phyloP scores from a whole-genome alignment of 2,888 invertebrate genomes.

The Apamea monoglypha region DNA sequence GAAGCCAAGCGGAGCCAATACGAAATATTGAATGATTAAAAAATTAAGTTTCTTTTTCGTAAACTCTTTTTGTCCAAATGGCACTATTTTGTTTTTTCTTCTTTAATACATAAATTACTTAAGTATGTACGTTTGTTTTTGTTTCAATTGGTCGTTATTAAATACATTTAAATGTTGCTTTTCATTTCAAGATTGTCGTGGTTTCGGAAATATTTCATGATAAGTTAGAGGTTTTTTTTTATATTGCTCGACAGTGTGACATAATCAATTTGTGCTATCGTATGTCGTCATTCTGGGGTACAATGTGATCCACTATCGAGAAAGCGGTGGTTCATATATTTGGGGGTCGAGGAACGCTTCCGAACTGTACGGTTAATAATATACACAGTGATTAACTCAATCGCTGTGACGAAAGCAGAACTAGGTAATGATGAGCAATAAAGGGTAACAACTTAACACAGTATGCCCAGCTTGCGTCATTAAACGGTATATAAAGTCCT shows the following conservation, averaged over 20 bases:
- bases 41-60: too few species aligned
- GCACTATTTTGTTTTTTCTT: too few species aligned
- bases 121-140: too few species aligned
- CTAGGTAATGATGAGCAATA: slow-evolving; percentile 7
- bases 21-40: too few species aligned
- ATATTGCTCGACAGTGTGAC: too few species aligned
- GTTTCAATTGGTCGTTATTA: not conserved
- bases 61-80: too few species aligned
- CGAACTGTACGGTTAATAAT: not conserved
- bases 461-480: slow-evolving; percentile 33
- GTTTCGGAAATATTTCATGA: not conserved
- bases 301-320: not conserved
- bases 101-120: too few species aligned
- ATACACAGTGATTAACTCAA: slow-evolving; percentile 22
- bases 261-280: too few species aligned
- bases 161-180: not conserved
- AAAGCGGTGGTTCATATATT: not conserved
- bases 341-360: not conserved
- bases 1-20: too few species aligned
- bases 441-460: not conserved
- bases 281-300: too few species aligned
- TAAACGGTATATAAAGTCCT: slow-evolving; percentile 40
- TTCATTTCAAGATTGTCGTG: not conserved
- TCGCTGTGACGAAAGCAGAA: slow-evolving; percentile 1
- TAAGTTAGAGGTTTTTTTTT: not conserved